These are phyloP conservation scores for Parauchenoglanis ngamensis DNA, from an alignment of 2,797 vertebrate genomes.

Conservation along the genomic window DNA sequence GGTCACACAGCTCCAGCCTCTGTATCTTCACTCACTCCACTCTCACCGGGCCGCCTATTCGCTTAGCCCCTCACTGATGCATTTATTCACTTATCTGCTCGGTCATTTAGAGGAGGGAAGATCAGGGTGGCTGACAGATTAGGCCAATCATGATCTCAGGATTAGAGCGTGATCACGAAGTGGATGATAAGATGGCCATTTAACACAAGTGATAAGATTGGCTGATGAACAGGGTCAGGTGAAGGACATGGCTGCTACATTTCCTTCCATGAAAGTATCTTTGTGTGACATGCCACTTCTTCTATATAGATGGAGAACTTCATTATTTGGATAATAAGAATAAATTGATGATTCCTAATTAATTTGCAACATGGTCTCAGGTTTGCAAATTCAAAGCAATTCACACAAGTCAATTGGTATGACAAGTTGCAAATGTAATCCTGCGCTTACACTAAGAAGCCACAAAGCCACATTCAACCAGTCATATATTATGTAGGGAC, in stretches of 20 bases:
- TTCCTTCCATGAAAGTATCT: conserved; percentile 36
- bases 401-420: neutral
- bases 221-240: conserved; percentile 52
- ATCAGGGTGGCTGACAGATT: conserved; percentile 53
- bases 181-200: conserved; percentile 56
- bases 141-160: conserved; percentile 56
- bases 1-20: neutral
- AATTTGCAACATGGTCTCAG: neutral
- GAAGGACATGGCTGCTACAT: conserved; percentile 54
- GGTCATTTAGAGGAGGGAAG: conserved; percentile 26
- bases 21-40: neutral
- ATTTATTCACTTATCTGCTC: conserved; percentile 48
- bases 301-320: conserved; percentile 7
- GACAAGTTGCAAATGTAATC: neutral
- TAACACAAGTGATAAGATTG: conserved; percentile 57
- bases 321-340: conserved; percentile 7
- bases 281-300: neutral
- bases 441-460: neutral
- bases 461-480: neutral
- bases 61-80: neutral
- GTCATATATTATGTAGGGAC: neutral
- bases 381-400: neutral
- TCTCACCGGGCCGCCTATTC: neutral
- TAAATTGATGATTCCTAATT: conserved; percentile 8
- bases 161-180: conserved; percentile 55